Conservation (phyloP, 2,888 invertebrate species). For the Osmoderma eremita region DNA sequence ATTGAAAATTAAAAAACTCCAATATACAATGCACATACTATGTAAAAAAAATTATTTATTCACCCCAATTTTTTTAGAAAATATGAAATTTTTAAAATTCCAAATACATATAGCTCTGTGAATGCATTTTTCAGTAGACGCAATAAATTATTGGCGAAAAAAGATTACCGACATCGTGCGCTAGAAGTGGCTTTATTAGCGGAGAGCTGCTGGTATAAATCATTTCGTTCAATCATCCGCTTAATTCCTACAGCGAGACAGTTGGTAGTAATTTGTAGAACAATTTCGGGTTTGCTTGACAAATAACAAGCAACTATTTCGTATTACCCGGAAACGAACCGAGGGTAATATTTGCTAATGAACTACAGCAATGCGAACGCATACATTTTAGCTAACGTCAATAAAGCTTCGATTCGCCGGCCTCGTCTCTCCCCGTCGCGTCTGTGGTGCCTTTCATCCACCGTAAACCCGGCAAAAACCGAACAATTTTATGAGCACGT, state of each 20-base stretch:
- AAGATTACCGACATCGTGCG: too few species aligned
- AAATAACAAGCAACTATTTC: constrained; percentile 38
- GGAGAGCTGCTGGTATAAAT: constrained; percentile 8
- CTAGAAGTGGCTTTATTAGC: background rate
- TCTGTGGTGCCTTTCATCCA: background rate
- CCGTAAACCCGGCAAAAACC: constrained; percentile 4
- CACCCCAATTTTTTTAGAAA: too few species aligned
- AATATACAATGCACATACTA: background rate
- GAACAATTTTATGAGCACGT: background rate
- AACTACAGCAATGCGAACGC: constrained; percentile 29
- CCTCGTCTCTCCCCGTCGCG: constrained; percentile 6
- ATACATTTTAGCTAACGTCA: constrained; percentile 32
- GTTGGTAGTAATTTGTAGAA: constrained; percentile 30
- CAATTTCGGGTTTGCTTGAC: constrained; percentile 37
- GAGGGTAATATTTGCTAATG: constrained; percentile 36
- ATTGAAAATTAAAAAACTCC: too few species aligned
- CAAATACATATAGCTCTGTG: too few species aligned
- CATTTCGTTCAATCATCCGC: constrained; percentile 11
- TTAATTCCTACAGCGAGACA: constrained; percentile 11
- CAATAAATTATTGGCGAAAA: too few species aligned
- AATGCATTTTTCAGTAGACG: too few species aligned
- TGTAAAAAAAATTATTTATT: background rate
- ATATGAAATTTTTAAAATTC: too few species aligned
- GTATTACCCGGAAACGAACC: constrained; percentile 31
- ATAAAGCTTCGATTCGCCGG: constrained; percentile 9